Base-by-base conservation (phyloP, 2,113 vertebrate genomes). In the Melanerpes aurifrons region DNA sequence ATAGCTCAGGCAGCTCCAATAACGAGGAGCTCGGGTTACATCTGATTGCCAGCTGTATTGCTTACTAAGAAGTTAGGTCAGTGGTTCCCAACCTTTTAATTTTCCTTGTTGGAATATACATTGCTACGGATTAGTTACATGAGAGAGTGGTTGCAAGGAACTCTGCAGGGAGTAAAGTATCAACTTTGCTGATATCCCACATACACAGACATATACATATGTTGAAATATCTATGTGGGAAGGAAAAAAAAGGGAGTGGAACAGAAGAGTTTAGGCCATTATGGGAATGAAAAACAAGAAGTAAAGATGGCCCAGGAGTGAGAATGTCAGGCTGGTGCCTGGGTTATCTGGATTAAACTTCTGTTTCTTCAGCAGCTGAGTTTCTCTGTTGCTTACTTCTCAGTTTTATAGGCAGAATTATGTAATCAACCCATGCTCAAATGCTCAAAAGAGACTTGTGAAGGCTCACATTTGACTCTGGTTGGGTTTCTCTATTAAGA, bases 41-140 rank as follows among this genome's bases (percentile, higher is more conserved):
- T 91, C 87, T 96, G 93, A 96, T 95, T 94, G 96, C 94, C 89
- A 89, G 89, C 91, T 94, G 94, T 91, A 94, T n/a, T 90, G 93
- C 93, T 96, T 94, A 92, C 87, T 95, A 95, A 96, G 94, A 95
- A 94, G 85, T 94, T 91, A 96, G 94, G 94, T 95, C 95, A 96
- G 96, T 94, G 87, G 89, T 90, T 96, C 93, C 89, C 92, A 95
- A 96, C 94, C 93, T 92, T 94, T 94, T 91, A 92, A 94, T 96
- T 95, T 96, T 95, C 93, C 79, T 77, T 58, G 48, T 91, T 94
- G 91, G 76, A 93, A 82, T 86, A 93, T 89, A 86, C 91, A 89
- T 96, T 87, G 93, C 85, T 87, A 68, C 78, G 93, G 91, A 96
- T 96, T 95, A 92, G 94, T 96, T 96, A 93, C 85, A 95, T 91